phyloP scores from a whole-genome alignment of 2,888 invertebrate species.

The Scotopteryx bipunctaria region DNA sequence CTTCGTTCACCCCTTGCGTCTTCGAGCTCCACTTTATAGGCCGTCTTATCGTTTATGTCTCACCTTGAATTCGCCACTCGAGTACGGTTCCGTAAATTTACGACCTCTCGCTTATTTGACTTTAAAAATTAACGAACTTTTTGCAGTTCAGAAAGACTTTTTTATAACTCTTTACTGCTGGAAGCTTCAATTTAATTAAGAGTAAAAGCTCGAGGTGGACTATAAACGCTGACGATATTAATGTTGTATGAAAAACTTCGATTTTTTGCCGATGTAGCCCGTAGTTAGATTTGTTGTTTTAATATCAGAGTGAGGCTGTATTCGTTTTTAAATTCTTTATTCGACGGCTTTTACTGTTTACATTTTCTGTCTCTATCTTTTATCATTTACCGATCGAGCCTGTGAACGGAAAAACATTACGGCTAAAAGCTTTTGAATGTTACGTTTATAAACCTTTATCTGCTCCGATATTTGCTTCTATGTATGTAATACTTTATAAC shows the following conservation, averaged over 20 bases:
- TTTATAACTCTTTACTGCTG: slow-evolving; percentile 31
- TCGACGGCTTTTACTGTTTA: slow-evolving; percentile 43
- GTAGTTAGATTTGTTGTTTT: slow-evolving; percentile 52
- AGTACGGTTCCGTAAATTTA: slow-evolving; percentile 32
- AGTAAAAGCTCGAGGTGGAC: slow-evolving; percentile 46
- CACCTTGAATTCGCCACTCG: slow-evolving; percentile 50
- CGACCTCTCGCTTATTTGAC: slow-evolving; percentile 37
- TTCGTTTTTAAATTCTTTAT: slow-evolving; percentile 38
- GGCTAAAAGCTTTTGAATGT: slow-evolving; percentile 36
- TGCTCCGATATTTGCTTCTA: slow-evolving; percentile 28
- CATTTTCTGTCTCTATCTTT: slow-evolving; percentile 38
- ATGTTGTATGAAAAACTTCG: slow-evolving; percentile 36
- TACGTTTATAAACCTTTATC: slow-evolving; percentile 31
- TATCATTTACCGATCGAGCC: slow-evolving; percentile 29
- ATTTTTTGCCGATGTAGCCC: slow-evolving; percentile 44
- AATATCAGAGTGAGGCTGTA: slow-evolving; percentile 42
- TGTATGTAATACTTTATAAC: slow-evolving; percentile 28
- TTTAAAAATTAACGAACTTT: slow-evolving; percentile 26
- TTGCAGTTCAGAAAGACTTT: slow-evolving; percentile 14
- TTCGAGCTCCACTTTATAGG: slow-evolving; percentile 49
- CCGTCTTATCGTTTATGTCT: slow-evolving; percentile 55
- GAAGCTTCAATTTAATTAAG: slow-evolving; percentile 41
- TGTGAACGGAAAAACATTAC: slow-evolving; percentile 28
- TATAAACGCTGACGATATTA: slow-evolving; percentile 43
- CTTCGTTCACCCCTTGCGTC: slow-evolving; percentile 45